Base-by-base conservation (phyloP, 2,888 invertebrate species). In the Blastobasis lacticolella region DNA sequence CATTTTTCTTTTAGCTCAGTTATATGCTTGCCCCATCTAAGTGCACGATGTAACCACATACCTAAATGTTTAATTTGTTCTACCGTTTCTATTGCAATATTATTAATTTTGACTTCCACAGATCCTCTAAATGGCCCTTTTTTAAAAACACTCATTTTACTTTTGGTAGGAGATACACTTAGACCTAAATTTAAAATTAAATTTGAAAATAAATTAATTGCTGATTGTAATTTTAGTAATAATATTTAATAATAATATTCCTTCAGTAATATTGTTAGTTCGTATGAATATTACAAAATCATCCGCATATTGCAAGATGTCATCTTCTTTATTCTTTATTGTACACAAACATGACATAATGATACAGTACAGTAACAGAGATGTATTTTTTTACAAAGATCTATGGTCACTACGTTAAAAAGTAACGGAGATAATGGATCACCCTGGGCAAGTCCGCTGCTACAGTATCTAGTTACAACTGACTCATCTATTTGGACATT, bases 21-120 rank as follows among this genome's bases (percentile, higher is more conserved):
- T 37, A 66, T 58, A 38, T 66, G 66, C 53, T 56, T 64, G 1
- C 45, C 36, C 69, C 65, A 69, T 7, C 51, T 49, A 4, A 67
- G 45, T 0, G 51, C 51, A 1, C 49, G 48, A 52, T 67, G 66
- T 5, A 67, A 43, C 64, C 64, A 64, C 36, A 66, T 6, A 8
- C 64, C 63, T 37, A 67, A 48, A 51, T 66, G 66, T 51, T 60
- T 68, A 0, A 61, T 49, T 48, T 40, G 45, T 6, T 57, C 48
- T 5, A 56, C 53, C 6, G 45, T 6, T 10, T 51, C 9, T 38
- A 65, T 10, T 6, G 7, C 1, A 5, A 4, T 9, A 43, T 49
- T 38, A n/a, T 54, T 55, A 38, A 62, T 49, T 10, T 38, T 45
- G 2, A 63, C 6, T 38, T 42, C 37, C 9, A 57, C 7, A 43